Evolutionary conservation across 1,140 invertebrate genomes (phyloP), one percentile per base, ranked within the genome.

Genomic region (Apolygus lucorum): DNA sequence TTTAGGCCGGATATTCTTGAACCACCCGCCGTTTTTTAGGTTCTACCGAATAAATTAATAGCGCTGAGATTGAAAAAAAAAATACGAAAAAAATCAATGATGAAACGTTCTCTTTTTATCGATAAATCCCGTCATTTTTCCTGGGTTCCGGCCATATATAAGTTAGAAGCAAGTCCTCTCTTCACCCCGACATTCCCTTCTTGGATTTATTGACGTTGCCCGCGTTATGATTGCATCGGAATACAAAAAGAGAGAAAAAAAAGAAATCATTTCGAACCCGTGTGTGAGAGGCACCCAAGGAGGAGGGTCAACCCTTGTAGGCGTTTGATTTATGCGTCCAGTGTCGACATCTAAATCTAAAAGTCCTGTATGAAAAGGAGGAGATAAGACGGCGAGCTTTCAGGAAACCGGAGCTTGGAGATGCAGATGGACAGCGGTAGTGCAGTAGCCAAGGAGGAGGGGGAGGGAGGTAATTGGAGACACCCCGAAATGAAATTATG

Each of bases 291-390:
- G n/a, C n/a, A n/a, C n/a, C n/a, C n/a, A n/a, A n/a, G n/a, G n/a
- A n/a, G n/a, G n/a, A n/a, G n/a, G n/a, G n/a, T n/a, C n/a, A 49
- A 49, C 54, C 4, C 2, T 4, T 21, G 54, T 59, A 24, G 54
- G 54, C 54, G 54, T 59, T 59, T 59, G 54, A 59, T 59, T 59
- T 59, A 59, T 59, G 54, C 54, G 54, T 4, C 54, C 22, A 42
- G 4, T 17, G 54, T 59, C 54, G 54, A 59, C 54, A 24, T 59
- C 54, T 59, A 59, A 59, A 59, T 59, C 22, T 59, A 59, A 59
- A 59, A 59, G 54, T 59, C 54, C 54, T 59, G 54, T 59, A 59
- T 13, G 54, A 59, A 49, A 17, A 59, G 54, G 54, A 14, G 54
- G 54, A 59, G 54, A 59, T 59, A 59, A 59, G 54, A 59, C 8